Conservation (phyloP, 2,888 invertebrate genomes). For the Dasysyrphus tricinctus region DNA sequence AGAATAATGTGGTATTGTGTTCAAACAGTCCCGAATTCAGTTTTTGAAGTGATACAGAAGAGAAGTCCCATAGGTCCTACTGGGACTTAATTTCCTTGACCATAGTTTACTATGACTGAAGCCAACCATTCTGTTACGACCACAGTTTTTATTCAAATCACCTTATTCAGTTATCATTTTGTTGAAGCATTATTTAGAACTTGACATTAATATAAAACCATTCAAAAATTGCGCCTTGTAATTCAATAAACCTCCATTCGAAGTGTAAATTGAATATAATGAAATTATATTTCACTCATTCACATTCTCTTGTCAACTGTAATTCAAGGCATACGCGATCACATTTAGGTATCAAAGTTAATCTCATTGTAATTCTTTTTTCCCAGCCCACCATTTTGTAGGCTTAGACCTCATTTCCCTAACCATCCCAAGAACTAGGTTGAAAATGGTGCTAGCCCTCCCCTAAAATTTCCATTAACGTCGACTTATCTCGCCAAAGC, state of each 20-base stretch:
- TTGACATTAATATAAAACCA: too few relatives aligned
- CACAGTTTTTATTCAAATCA: too few relatives aligned
- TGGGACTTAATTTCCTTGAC: too few relatives aligned
- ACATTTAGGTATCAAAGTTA: neutral
- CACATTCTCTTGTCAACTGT: neutral
- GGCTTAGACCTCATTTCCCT: neutral
- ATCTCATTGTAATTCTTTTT: slow-evolving; percentile 22
- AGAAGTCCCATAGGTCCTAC: too few relatives aligned
- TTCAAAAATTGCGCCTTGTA: too few relatives aligned
- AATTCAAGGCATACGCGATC: slow-evolving; percentile 2
- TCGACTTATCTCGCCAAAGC: slow-evolving; percentile 59
- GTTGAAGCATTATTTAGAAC: too few relatives aligned
- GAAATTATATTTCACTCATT: slow-evolving; percentile 15
- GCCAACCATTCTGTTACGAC: too few relatives aligned
- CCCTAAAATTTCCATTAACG: slow-evolving; percentile 54
- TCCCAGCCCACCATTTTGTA: slow-evolving; percentile 19
- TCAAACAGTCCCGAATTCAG: too few relatives aligned
- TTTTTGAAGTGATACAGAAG: too few relatives aligned
- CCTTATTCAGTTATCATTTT: too few relatives aligned
- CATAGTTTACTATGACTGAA: too few relatives aligned
- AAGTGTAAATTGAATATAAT: slow-evolving; percentile 6
- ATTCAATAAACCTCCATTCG: neutral
- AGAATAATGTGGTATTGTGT: too few relatives aligned
- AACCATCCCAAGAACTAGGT: neutral
- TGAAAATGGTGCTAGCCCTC: neutral